These are phyloP conservation scores for Yponomeuta sedellus DNA, from an alignment of 2,888 invertebrate genomes.

Conservation along the genomic window DNA sequence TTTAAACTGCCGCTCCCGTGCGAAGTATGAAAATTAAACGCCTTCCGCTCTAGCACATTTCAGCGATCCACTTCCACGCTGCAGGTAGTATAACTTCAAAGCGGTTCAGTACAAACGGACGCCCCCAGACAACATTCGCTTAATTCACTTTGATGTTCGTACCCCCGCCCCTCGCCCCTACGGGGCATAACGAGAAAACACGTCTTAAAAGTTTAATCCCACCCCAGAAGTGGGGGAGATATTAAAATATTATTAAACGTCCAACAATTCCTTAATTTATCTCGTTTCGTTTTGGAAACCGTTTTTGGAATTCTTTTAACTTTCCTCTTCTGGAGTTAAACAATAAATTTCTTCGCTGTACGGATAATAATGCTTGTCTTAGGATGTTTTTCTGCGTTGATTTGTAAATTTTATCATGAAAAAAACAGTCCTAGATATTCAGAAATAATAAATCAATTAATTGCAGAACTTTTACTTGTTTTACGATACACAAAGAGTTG, in stretches of 20 bases:
- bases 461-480: too few species aligned
- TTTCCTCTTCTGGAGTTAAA: neutral
- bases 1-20: conserved; percentile 22
- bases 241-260: conserved; percentile 57
- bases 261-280: conserved; percentile 51
- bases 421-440: too few species aligned
- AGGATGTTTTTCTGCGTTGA: too few species aligned
- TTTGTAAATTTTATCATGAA: too few species aligned
- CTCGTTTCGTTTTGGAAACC: conserved; percentile 10
- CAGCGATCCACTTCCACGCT: conserved; percentile 24
- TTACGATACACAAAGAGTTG: too few species aligned
- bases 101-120: conserved; percentile 66
- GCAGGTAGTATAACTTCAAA: conserved; percentile 52
- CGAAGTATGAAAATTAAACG: conserved; percentile 53
- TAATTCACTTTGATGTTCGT: conserved; percentile 72
- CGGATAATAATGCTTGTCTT: neutral
- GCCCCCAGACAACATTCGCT: conserved; percentile 74
- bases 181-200: conserved; percentile 60
- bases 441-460: too few species aligned
- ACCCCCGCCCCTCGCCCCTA: conserved; percentile 37
- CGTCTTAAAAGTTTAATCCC: conserved; percentile 62
- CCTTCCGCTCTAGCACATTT: conserved; percentile 54
- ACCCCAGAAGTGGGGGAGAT: conserved; percentile 38
- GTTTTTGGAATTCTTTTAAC: conserved; percentile 1
- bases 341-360: conserved; percentile 14